Percentiles rank a stretch among this genome's conserved stretches.
These are phyloP conservation scores for Lepidostoma basale DNA, from an alignment of 1,140 invertebrate genomes.

Conservation along the genomic window DNA sequence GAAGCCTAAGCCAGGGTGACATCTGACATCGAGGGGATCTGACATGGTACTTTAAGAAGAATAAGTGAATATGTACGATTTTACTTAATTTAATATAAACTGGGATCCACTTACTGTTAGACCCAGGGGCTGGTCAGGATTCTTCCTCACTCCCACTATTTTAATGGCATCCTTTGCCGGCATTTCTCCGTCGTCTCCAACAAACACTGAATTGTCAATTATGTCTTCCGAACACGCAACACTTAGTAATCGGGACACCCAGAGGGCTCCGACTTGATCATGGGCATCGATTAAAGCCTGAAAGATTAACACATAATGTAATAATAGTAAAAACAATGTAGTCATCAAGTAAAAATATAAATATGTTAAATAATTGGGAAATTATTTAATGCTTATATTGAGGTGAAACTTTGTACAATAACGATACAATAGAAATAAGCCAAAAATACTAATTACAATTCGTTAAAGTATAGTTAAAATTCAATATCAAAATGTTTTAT, in stretches of 20 bases:
- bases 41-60: too few relatives aligned
- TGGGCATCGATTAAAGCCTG: constrained; percentile 65
- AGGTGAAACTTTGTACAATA: too few relatives aligned
- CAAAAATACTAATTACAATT: too few relatives aligned
- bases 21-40: too few relatives aligned
- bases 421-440: too few relatives aligned
- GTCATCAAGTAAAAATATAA: neutral
- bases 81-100: neutral
- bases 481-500: too few relatives aligned
- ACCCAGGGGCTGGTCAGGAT: constrained; percentile 88
- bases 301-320: constrained; percentile 33
- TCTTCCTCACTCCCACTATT: constrained; percentile 88
- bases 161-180: constrained; percentile 74
- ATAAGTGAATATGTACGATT: neutral
- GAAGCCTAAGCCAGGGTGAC: too few relatives aligned
- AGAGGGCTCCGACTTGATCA: constrained; percentile 65
- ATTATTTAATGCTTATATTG: too few relatives aligned
- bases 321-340: neutral
- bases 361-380: too few relatives aligned
- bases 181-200: constrained; percentile 63
- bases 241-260: constrained; percentile 61
- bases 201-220: constrained; percentile 51
- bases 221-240: constrained; percentile 52
- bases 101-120: constrained; percentile 61
- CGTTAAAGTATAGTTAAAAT: too few relatives aligned